These are phyloP conservation scores for human (Homo sapiens) DNA, from an alignment of 2,113 vertebrate genomes.

Conservation along the genomic window GRCh38 chr15:66623501-66624000, in stretches of 20 bases:
- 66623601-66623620: neutral
- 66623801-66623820: too few species aligned
- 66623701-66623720: too few species aligned
- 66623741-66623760: too few species aligned
- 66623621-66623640: neutral
- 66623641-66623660: too few species aligned
- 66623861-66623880: neutral
- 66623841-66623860: neutral
- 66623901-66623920: neutral
- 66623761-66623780: too few species aligned
- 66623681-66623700: too few species aligned
- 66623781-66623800: too few species aligned
- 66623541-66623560: neutral
- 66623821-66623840: too few species aligned
- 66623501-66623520: neutral
- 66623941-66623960: neutral
- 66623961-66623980: neutral
- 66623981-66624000: neutral
- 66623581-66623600: neutral
- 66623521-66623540: neutral
- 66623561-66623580: neutral
- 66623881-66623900: neutral
- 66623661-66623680: too few species aligned
- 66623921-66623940: neutral
- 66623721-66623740: too few species aligned